Base-by-base conservation (phyloP, 2,888 invertebrate species). In the Stratiomys singularior region DNA sequence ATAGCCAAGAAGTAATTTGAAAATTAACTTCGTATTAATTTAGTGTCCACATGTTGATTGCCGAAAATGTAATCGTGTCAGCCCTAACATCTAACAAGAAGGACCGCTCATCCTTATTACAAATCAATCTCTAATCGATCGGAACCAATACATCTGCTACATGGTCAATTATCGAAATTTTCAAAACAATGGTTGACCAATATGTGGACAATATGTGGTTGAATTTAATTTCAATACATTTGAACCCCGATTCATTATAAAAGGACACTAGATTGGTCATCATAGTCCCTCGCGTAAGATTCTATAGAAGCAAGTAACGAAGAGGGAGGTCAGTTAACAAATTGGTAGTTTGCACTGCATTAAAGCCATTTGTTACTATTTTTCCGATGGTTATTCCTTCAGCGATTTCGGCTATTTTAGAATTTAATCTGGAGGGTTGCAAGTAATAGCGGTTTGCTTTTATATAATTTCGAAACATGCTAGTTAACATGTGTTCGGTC, bases 81-180 rank as follows among this genome's bases (percentile, higher is more conserved):
- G n/a, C n/a, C n/a, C n/a, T n/a, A n/a, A n/a, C n/a, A n/a, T n/a
- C n/a, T n/a, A n/a, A n/a, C n/a, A n/a, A n/a, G n/a, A n/a, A n/a
- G n/a, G n/a, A n/a, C n/a, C n/a, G n/a, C n/a, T 37, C 37, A 37
- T 9, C 37, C 37, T 9, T 37, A 37, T 37, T 37, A 9, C 9
- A 37, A 37, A 5, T 37, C 9, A 9, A 9, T 3, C 27, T 28
- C 56, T 71, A 78, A 78, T 78, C 63, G 76, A 78, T 78, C 72
- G 78, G 78, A 78, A 78, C 78, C 66, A 56, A 78, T 78, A 63
- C 46, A 52, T 21, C 30, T 78, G 78, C 66, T 76, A 77, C 37
- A 78, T 37, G 78, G 77, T 66, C 78, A 77, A 78, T 78, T 78
- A 72, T 78, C 76, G 72, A 78, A 76, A 78, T 78, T 76, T 74